Conservation (phyloP, 2,113 vertebrate species). For the Psittacula cyanocephala region DNA sequence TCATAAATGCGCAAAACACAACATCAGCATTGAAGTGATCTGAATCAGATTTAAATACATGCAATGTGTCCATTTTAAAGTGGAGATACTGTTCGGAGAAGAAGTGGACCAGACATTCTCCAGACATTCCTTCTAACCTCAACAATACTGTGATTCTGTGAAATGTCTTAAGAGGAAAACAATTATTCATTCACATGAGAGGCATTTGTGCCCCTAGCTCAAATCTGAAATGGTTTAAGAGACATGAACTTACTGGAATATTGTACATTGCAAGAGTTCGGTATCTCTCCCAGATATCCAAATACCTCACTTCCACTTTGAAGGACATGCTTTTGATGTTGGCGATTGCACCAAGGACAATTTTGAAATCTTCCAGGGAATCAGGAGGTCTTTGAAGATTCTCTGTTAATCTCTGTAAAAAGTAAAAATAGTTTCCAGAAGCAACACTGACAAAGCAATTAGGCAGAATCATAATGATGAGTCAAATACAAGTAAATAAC, state of each 20-base stretch:
- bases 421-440: not conserved
- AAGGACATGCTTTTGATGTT: conserved; percentile 82
- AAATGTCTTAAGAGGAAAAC: not conserved
- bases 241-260: conserved; percentile 74
- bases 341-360: conserved; percentile 84
- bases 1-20: not conserved
- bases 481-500: not conserved
- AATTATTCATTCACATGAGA: not conserved
- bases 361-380: conserved; percentile 86
- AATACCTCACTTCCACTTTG: conserved; percentile 82
- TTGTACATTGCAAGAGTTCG: conserved; percentile 85
- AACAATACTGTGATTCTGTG: not conserved
- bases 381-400: conserved; percentile 78
- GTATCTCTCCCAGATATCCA: conserved; percentile 87
- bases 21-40: not conserved
- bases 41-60: not conserved
- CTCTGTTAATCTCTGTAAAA: conserved; percentile 73
- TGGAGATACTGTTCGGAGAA: not conserved
- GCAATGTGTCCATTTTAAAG: not conserved
- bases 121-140: not conserved
- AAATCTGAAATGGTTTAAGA: not conserved
- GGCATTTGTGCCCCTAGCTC: not conserved
- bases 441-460: not conserved
- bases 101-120: not conserved
- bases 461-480: not conserved